Conservation (phyloP, 2,888 invertebrate genomes). For the Erebia epiphron region DNA sequence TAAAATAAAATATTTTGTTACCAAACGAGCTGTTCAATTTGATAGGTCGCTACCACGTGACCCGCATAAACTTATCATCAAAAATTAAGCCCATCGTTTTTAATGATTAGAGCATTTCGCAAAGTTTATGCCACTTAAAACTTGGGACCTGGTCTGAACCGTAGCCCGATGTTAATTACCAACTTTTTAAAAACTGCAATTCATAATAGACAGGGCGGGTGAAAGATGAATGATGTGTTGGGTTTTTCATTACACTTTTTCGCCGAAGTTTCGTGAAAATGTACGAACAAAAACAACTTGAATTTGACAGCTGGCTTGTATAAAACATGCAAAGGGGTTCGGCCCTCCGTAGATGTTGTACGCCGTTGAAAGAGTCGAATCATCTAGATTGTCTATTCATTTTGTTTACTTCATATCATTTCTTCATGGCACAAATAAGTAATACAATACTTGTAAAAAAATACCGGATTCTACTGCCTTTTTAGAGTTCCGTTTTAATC, state of each 20-base stretch:
- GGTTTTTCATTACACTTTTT: constrained; percentile 56
- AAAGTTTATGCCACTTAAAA: constrained; percentile 75
- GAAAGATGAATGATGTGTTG: constrained; percentile 80
- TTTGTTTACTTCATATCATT: constrained; percentile 30
- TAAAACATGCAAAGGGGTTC: constrained; percentile 48
- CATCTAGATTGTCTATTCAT: constrained; percentile 36
- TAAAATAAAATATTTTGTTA: constrained; percentile 4
- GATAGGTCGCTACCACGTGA: constrained; percentile 41
- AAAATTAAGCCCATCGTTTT: constrained; percentile 57
- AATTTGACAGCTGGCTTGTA: constrained; percentile 54
- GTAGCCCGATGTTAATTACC: constrained; percentile 76
- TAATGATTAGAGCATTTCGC: constrained; percentile 75
- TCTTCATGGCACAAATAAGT: not conserved
- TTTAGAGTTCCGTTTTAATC: too few relatives aligned
- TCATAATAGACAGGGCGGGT: constrained; percentile 79
- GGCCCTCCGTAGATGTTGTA: constrained; percentile 41
- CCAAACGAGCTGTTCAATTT: constrained; percentile 36
- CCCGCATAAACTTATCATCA: constrained; percentile 47
- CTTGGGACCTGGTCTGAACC: constrained; percentile 67
- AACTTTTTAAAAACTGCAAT: constrained; percentile 80
- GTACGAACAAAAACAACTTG: constrained; percentile 55
- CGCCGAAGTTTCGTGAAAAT: constrained; percentile 53
- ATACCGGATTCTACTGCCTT: too few relatives aligned
- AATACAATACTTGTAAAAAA: not conserved
- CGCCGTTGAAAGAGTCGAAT: constrained; percentile 38